Base-by-base conservation (phyloP, 2,888 invertebrate genomes). In the Heliconius aoede region DNA sequence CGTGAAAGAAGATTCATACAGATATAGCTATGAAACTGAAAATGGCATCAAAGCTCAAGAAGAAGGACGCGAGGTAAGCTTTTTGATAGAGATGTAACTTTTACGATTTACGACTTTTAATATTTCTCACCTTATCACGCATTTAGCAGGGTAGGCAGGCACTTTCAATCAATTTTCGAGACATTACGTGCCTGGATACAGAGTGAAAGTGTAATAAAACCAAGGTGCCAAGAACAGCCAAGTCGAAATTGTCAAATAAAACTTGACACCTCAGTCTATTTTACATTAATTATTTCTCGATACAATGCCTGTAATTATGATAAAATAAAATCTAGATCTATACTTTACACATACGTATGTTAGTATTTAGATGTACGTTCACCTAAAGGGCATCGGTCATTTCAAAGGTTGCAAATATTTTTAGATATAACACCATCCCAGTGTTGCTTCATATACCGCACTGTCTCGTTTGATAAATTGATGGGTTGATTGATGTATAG, bases 41-140 rank as follows among this genome's bases (percentile, higher is more conserved):
- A 94, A 94, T 69, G 94, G 94, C 0, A 94, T 94, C 83, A 93
- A 93, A 80, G 94, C 91, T 81, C 92, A 94, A 82, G 94, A 94
- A 60, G 92, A 93, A 81, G 94, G 94, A 0, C 91, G 81, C 79
- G 93, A 94, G 92, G 94, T 94, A 83, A 83, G 88, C 28, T 68
- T 30, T n/a, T 24, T 28, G 28, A 13, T 21, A 55, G 21, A 46
- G 21, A 46, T 46, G 21, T 46, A 7, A n/a, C n/a, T n/a, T n/a
- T n/a, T n/a, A n/a, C n/a, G 36, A 13, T 13, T 13, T 13, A 13
- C n/a, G n/a, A 40, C 13, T 46, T 46, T 46, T 46, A 40, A 15
- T 40, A 4, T 46, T 46, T 2, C 46, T 46, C 2, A 1, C 15
- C 2, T 1, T 46, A 5, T 46, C 5, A 46, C 46, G 18, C 18